Evolutionary conservation across 2,113 vertebrate genomes (phyloP), one percentile per base, ranked within the genome.

Genomic region (Arizona elegans): DNA sequence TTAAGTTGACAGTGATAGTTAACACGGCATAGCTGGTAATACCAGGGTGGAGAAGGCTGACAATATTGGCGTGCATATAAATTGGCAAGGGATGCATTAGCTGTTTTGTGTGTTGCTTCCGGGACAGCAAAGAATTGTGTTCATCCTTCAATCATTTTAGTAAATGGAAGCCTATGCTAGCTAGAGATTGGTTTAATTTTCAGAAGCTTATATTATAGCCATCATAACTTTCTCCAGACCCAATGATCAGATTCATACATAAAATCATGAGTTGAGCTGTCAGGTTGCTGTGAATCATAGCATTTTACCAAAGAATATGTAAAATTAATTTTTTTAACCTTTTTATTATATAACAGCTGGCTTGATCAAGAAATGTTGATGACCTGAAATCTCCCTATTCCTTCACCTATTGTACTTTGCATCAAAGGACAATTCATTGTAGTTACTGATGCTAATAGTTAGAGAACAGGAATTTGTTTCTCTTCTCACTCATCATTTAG

Each of bases 11-110:
- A 15, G n/a, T 62, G 90, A 47, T 70, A 92, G 92, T 96, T 96
- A 94, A 97, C 97, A 91, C 87, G 95, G 90, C 89, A 94, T 94
- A 96, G 95, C 96, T 89, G 92, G 91, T 96, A 94, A 93, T 91
- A 89, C 2, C 33, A 38, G 50, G 50, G 91, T 96, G 96, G 94
- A 96, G 90, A 88, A 96, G 87, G 88, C 93, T 96, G 0, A 0
- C 58, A 90, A 96, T 95, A 94, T 90, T 92, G 95, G 87, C 0
- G 21, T 88, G 95, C 93, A 96, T 96, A 92, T 97, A 96, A 96
- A 97, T 93, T 95, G 94, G 87, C 87, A 94, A 92, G 94, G 43
- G 90, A 94, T 91, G 93, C 90, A 56, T 95, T 95, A 91, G 93
- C 90, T 95, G 92, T 53, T 43, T 0, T 59, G 26, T 85, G 47